A percentile compares a stretch with the other conserved stretches of the same genome.
phyloP scores from a whole-genome alignment of 2,888 invertebrate genomes.

The Stramonita haemastoma region DNA sequence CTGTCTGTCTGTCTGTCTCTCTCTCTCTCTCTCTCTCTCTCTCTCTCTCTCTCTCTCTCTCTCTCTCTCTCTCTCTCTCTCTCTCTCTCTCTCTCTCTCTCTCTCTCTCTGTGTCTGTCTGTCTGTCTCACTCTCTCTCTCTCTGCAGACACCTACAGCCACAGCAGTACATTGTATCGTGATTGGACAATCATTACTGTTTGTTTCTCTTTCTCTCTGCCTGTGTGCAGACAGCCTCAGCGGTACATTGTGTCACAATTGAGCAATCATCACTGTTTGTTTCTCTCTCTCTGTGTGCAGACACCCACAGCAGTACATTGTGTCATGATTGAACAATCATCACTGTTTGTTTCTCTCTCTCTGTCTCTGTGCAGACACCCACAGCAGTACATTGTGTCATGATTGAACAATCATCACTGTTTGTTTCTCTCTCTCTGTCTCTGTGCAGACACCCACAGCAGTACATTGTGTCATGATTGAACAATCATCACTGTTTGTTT shows the following conservation, averaged over 20 bases:
- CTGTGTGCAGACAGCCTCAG: conserved; percentile 87
- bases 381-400: conserved; percentile 89
- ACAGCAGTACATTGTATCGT: conserved; percentile 91
- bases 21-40: too few relatives aligned
- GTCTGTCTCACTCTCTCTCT: not conserved
- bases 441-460: conserved; percentile 89
- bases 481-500: too few relatives aligned
- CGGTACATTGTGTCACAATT: conserved; percentile 89
- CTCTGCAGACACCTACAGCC: conserved; percentile 91
- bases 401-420: too few relatives aligned
- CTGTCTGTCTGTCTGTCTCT: not conserved
- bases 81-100: not conserved
- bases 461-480: conserved; percentile 89
- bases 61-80: not conserved
- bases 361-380: conserved; percentile 85
- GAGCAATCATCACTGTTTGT: too few relatives aligned
- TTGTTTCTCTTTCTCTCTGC: too few relatives aligned
- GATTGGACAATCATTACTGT: too few relatives aligned
- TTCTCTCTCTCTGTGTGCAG: conserved; percentile 79
- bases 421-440: not conserved
- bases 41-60: not conserved
- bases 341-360: too few relatives aligned
- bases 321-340: too few relatives aligned
- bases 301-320: conserved; percentile 92
- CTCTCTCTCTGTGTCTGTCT: not conserved